Percentiles rank a stretch among this genome's conserved stretches.
phyloP scores from a whole-genome alignment of 92 coral and sea anemone genomes.

The Meandrina meandrites region DNA sequence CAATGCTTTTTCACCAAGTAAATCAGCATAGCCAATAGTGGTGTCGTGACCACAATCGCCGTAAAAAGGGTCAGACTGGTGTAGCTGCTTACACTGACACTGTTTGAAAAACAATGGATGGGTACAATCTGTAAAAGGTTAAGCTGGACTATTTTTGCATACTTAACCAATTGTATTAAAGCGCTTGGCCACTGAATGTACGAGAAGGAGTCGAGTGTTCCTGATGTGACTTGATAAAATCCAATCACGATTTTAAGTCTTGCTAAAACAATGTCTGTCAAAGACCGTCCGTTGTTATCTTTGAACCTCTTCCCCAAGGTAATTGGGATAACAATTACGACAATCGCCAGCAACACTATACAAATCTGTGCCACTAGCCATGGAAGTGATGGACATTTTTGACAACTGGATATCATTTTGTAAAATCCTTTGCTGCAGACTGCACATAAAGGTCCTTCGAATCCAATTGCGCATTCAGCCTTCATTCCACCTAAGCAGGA shows the following conservation, averaged over 20 bases:
- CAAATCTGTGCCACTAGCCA: constrained; percentile 39
- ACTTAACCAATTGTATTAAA: constrained; percentile 9
- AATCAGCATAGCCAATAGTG: too few species aligned
- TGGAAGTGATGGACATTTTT: constrained; percentile 37
- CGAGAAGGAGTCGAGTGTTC: constrained; percentile 36
- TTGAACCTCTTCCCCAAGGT: not conserved
- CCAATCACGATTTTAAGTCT: constrained; percentile 42
- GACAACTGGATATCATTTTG: constrained; percentile 24
- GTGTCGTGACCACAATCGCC: too few species aligned
- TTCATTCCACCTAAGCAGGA: too few species aligned
- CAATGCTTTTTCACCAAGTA: too few species aligned
- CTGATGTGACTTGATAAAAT: constrained; percentile 53
- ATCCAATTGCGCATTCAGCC: too few species aligned
- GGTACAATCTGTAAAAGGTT: constrained; percentile 16
- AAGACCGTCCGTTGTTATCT: constrained; percentile 13
- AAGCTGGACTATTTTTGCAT: not conserved
- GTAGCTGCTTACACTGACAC: too few species aligned
- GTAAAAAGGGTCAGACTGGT: not conserved
- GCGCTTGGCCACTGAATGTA: constrained; percentile 34
- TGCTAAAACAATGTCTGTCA: constrained; percentile 27
- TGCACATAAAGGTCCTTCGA: too few species aligned
- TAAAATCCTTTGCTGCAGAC: not conserved
- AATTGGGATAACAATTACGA: not conserved
- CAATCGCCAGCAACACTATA: not conserved
- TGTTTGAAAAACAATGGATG: constrained; percentile 14